These are phyloP conservation scores for Dasyurus viverrinus DNA, from an alignment of 2,113 vertebrate genomes.

Conservation along the genomic window DNA sequence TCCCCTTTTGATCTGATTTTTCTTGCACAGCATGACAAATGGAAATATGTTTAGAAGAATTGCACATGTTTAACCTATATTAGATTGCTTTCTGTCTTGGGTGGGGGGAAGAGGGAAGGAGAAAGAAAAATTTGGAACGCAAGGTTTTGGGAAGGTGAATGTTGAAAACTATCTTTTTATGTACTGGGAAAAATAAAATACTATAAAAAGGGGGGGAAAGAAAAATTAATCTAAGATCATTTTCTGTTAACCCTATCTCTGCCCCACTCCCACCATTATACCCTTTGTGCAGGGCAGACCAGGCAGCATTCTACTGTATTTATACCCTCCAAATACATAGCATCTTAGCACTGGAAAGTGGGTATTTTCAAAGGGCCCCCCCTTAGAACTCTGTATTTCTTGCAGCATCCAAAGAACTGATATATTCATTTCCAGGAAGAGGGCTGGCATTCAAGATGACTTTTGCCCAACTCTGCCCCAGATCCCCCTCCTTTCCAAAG, in stretches of 20 bases:
- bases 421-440: slow-evolving; percentile 23
- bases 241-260: background rate
- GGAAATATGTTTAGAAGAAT: no score
- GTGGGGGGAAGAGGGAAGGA: no score
- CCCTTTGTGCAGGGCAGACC: background rate
- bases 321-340: background rate
- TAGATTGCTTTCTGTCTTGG: no score
- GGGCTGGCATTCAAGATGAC: background rate
- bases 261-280: no score
- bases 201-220: no score
- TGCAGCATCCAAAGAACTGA: background rate
- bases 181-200: no score
- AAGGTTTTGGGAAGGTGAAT: no score
- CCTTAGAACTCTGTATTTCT: background rate
- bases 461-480: background rate
- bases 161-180: no score
- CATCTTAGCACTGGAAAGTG: background rate
- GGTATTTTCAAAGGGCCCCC: slow-evolving; percentile 35
- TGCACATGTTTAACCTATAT: no score
- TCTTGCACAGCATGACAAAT: no score
- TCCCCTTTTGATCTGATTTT: no score
- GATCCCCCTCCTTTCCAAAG: background rate
- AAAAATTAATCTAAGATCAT: background rate
- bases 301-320: background rate
- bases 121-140: no score